Base-by-base conservation (phyloP, 2,113 vertebrate genomes). In the Heterocephalus glaber region DNA sequence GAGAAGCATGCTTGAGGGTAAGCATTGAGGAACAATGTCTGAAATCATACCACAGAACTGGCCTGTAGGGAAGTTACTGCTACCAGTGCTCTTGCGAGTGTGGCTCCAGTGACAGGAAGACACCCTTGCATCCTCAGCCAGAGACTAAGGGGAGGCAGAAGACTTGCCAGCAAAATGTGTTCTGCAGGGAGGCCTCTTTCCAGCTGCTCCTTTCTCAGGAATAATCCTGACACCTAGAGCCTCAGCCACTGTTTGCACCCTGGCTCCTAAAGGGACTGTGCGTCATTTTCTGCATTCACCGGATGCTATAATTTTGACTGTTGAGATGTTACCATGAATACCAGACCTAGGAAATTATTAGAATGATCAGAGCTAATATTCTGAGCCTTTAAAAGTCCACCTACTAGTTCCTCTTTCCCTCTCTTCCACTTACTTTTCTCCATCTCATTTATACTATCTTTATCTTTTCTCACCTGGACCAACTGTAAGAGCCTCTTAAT, bases 81-180 rank as follows among this genome's bases (percentile, higher is more conserved):
- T 33, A 1, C 35, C 0, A 0, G 7, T 10, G 1, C 28, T 54
- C 0, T 20, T 26, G 47, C 30, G 35, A 72, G 12, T 17, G 58
- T 17, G 28, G 38, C 4, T 3, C 87, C 60, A 80, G 22, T 74
- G 63, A 35, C 72, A 74, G 52, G 20, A 54, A 83, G 49, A 38
- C 12, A 8, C 47, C n/a, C 22, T 66, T 38, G 49, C 19, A n/a
- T 79, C 54, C 16, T 44, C 16, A 60, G 54, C 74, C 58, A 74
- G n/a, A 2, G 10, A 4, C 83, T 65, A 86, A 72, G 82, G 49
- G n/a, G 5, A 88, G 35, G 19, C 74, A 92, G n/a, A 12, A 38
- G 2, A 19, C 11, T 19, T 92, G 20, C 35, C 60, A 13, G 66
- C 5, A 86, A 90, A 82, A 49, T 65, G 58, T 13, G 8, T 30